Conservation (phyloP, 2,113 vertebrate species). For the Pteropus alecto region DNA sequence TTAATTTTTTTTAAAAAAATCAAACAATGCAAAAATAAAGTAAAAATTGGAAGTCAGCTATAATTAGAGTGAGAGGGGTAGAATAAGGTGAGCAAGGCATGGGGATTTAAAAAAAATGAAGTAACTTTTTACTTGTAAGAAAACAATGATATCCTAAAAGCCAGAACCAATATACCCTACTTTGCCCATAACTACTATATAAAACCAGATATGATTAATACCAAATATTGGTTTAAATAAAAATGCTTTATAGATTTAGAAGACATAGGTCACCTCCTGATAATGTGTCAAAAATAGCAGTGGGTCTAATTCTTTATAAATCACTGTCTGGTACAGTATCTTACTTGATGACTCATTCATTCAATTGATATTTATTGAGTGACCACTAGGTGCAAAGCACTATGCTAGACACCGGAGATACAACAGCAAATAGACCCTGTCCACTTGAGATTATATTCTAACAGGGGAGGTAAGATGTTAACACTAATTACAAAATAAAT, state of each 20-base stretch:
- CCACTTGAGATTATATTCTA: not conserved
- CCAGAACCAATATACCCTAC: not conserved
- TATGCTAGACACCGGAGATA: not conserved
- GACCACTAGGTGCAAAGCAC: not conserved
- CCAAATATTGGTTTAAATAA: not conserved
- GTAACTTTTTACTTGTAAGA: not conserved
- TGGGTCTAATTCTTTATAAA: not conserved
- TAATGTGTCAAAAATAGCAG: not conserved
- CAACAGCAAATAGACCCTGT: not conserved
- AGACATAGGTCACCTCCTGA: not conserved
- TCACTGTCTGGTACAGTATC: not conserved
- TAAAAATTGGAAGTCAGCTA: slow-evolving; percentile 4
- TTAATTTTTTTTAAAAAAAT: slow-evolving; percentile 15
- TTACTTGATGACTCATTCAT: not conserved
- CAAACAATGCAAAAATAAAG: slow-evolving; percentile 4
- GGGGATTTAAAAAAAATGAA: not conserved
- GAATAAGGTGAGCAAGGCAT: not conserved
- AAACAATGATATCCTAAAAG: not conserved
- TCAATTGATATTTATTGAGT: not conserved
- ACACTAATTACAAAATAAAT: not conserved
- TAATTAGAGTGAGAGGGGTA: not conserved
- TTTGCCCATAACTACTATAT: not conserved
- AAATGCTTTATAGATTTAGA: not conserved
- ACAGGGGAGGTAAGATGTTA: not conserved
- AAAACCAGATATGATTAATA: not conserved